Evolutionary conservation across 2,797 vertebrate species (phyloP), one percentile per base, ranked within the genome.

Genomic region (Galagoides demidoff): DNA sequence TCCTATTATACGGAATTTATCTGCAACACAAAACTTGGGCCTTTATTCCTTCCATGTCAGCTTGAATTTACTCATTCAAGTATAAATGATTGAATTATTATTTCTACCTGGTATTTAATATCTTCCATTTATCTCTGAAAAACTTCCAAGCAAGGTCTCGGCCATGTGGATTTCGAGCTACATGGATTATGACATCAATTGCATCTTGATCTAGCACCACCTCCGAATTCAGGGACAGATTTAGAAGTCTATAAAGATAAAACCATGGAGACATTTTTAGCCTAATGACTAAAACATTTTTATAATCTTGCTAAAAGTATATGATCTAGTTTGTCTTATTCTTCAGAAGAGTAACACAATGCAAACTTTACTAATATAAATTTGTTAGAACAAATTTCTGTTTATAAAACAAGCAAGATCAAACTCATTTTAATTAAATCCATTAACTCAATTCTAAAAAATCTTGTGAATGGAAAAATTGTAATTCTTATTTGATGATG

Each of bases 91-190:
- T 71, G 16, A 90, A 49, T 73, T 95, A 27, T 96, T 63, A 91
- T 96, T 57, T 92, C 96, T 99, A 99, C 99, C 99, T 99, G 37
- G 99, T 98, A 97, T 99, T 99, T 79, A 99, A 96, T 98, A 99
- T 98, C 97, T 99, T 99, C 99, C 99, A 99, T 98, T 99, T 99
- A 95, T 99, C 99, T 96, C 99, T 98, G 98, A 99, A 99, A 98
- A 99, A 99, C 78, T 99, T 99, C 99, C 99, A 99, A 93, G 99
- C 99, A 95, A 99, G 99, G 97, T 99, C 99, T 57, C 99, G 99
- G 77, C 99, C 99, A 92, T 99, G 99, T 57, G 99, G 99, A 98
- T 99, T 99, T 96, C 99, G 98, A 92, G 99, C 99, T 39, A 99
- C 99, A 0, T 99, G 99, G 97, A 99, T 99, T 98, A 99, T 99